Base-by-base conservation (phyloP, 2,797 vertebrate species). In the Amazonetta brasiliensis region DNA sequence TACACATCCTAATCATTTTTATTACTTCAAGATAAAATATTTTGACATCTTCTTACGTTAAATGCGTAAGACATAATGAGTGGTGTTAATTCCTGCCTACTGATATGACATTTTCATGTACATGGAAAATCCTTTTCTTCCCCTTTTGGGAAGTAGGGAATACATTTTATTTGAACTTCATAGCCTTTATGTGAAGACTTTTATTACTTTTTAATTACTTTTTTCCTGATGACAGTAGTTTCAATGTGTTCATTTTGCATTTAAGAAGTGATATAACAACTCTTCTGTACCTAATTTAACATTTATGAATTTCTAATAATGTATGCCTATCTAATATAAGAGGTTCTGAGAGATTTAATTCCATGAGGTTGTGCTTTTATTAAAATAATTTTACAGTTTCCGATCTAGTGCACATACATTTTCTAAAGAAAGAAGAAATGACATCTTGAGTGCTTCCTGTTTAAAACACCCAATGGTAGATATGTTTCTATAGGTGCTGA, bases 161-260 rank as follows among this genome's bases (percentile, higher is more conserved):
- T 86, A 78, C 6, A 22, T 78, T 90, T 82, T 69, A 3, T 93
- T 86, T 77, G 9, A 88, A 69, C 25, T 41, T 86, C 77, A n/a
- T 68, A 75, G 37, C 18, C 58, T 90, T 88, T 78, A 46, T 66
- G 54, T 43, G 48, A 81, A 84, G 62, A 66, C 22, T 69, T 87
- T 81, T 89, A 77, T 55, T 39, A 21, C 33, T 68, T 94, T 85
- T 83, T 56, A 79, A 73, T 92, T 93, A 35, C 26, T 74, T 93
- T 55, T 87, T 87, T 79, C 37, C 55, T 76, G 17, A 20, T 87
- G 37, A 63, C 6, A 48, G 7, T 79, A 76, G 92, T 95, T 93
- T 76, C 46, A 59, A 6, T 62, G 50, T 35, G 20, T 64, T 75
- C 25, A 31, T 35, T 91, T 80, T 81, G 48, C 54, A 37, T 71